Conservation (phyloP, 2,888 invertebrate species). For the Mimas tiliae region DNA sequence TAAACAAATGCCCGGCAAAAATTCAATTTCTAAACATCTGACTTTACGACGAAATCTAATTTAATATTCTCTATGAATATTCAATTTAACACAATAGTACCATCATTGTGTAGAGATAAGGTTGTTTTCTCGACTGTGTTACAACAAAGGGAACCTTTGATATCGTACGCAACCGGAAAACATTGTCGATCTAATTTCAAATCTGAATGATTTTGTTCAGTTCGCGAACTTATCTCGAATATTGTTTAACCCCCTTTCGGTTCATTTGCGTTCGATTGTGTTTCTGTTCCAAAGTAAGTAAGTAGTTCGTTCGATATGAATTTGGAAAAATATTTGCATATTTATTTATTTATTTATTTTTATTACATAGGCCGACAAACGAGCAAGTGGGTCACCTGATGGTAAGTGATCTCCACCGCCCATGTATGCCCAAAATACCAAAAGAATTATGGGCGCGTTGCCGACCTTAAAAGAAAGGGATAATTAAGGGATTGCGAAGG, state of each 20-base stretch:
- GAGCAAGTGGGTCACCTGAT: no score
- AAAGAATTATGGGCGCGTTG: no score
- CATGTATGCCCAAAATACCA: no score
- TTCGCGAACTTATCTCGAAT: background rate
- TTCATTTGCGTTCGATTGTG: constrained; percentile 15
- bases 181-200: constrained; percentile 19
- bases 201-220: constrained; percentile 19
- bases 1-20: no score
- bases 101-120: background rate
- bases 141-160: background rate
- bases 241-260: constrained; percentile 17
- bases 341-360: no score
- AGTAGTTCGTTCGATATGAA: background rate
- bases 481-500: no score
- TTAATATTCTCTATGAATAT: background rate
- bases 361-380: no score
- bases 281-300: background rate
- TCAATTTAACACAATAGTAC: background rate
- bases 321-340: background rate
- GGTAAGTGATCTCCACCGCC: no score
- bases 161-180: background rate
- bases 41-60: no score
- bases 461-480: no score
- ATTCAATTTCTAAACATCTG: no score
- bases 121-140: background rate